phyloP scores from a whole-genome alignment of 2,888 invertebrate genomes.

The Drosophila tanythrix region DNA sequence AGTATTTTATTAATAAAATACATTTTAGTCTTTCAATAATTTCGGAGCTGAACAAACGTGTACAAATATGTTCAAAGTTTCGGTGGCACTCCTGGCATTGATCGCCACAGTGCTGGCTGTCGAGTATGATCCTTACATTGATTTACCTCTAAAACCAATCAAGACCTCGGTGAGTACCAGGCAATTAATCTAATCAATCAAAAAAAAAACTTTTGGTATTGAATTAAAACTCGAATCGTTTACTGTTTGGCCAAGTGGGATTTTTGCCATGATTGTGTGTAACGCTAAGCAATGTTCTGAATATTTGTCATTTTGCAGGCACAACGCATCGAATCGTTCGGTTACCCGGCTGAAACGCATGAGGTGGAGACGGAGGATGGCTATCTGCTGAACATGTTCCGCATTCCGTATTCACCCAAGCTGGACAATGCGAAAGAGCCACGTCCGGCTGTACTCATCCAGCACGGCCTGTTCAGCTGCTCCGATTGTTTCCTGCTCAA shows the following conservation, averaged over 20 bases:
- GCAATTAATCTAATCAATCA: not conserved
- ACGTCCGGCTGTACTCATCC: constrained; percentile 88
- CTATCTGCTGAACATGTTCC: constrained; percentile 92
- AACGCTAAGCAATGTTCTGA: not conserved
- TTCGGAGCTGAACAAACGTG: constrained; percentile 15
- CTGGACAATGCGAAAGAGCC: constrained; percentile 82
- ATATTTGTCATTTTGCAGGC: constrained; percentile 50
- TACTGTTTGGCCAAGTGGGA: not conserved
- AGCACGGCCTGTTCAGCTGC: constrained; percentile 90
- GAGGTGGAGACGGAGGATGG: constrained; percentile 91
- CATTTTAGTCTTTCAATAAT: constrained; percentile 39
- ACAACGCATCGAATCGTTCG: constrained; percentile 74
- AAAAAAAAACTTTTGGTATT: not conserved
- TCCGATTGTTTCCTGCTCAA: constrained; percentile 90
- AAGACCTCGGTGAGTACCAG: constrained; percentile 63
- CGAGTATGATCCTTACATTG: constrained; percentile 58
- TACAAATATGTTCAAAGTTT: constrained; percentile 39
- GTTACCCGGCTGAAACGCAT: constrained; percentile 90
- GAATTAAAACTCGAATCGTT: not conserved
- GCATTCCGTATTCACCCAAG: constrained; percentile 88
- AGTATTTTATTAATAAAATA: not conserved
- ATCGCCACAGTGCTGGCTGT: constrained; percentile 29
- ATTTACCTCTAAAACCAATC: constrained; percentile 69
- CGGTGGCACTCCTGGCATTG: constrained; percentile 34
- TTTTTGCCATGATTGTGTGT: not conserved